Evolutionary conservation across 2,888 invertebrate genomes (phyloP).

Genomic region (Dicyrtomina minuta): DNA sequence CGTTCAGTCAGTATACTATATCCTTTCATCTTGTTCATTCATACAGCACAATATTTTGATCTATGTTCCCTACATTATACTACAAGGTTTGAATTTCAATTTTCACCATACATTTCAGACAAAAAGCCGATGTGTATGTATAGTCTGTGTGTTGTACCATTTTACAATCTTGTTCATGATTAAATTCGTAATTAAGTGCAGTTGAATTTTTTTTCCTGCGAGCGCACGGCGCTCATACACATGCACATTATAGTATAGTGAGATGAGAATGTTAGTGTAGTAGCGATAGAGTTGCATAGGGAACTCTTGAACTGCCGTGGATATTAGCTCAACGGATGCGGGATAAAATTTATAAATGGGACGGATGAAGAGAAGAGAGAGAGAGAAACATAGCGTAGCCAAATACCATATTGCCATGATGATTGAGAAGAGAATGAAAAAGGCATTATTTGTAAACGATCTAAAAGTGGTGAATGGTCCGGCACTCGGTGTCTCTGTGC

Average conservation of each 20-base stretch:
- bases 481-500: constrained; percentile 29
- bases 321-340: not conserved
- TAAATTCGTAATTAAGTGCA: constrained; percentile 6
- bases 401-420: constrained; percentile 9
- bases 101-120: too few species aligned
- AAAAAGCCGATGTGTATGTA: too few species aligned
- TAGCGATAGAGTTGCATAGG: too few species aligned
- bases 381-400: constrained; percentile 7
- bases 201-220: too few species aligned
- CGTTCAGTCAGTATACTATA: not conserved
- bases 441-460: constrained; percentile 42
- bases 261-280: too few species aligned
- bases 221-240: too few species aligned
- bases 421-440: constrained; percentile 22
- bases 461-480: constrained; percentile 32
- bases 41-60: constrained; percentile 21
- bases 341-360: not conserved
- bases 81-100: not conserved
- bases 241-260: too few species aligned
- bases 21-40: constrained; percentile 10
- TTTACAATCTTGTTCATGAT: not conserved
- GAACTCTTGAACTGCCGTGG: too few species aligned
- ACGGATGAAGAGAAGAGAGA: not conserved
- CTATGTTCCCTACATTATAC: constrained; percentile 2
- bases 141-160: too few species aligned